These are phyloP conservation scores for Subacronicta megacephala DNA, from an alignment of 2,888 invertebrate species.

Conservation along the genomic window DNA sequence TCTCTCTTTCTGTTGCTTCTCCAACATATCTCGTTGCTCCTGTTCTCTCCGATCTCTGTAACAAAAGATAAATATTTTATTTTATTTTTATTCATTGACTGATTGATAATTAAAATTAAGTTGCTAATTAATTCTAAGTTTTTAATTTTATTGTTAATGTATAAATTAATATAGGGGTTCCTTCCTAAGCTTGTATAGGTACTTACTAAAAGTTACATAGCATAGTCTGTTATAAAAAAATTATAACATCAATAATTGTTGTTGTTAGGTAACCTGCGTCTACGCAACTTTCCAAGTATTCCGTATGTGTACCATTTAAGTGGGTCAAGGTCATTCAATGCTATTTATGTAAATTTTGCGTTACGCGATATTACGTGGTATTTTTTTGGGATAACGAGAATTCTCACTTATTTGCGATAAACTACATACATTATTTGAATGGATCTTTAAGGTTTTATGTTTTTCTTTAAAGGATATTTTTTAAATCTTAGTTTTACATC, in stretches of 20 bases:
- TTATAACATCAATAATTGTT: neutral
- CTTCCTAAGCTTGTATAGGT: too few relatives aligned
- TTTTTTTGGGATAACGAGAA: neutral
- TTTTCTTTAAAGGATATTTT: too few relatives aligned
- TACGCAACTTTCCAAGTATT: constrained; percentile 42
- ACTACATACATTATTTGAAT: too few relatives aligned
- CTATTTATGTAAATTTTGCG: constrained; percentile 23
- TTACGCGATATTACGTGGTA: neutral
- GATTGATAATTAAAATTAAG: too few relatives aligned
- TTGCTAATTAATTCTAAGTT: too few relatives aligned
- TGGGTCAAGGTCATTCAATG: constrained; percentile 69
- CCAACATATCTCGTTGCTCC: constrained; percentile 90
- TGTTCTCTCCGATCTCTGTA: constrained; percentile 86
- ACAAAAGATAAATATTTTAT: constrained; percentile 58
- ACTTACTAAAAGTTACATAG: neutral
- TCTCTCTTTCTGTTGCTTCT: constrained; percentile 92
- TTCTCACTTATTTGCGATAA: neutral
- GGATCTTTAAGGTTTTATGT: too few relatives aligned
- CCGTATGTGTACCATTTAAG: constrained; percentile 39
- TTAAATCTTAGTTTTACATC: too few relatives aligned
- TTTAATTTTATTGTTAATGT: too few relatives aligned
- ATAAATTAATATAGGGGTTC: too few relatives aligned
- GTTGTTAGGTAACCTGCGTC: constrained; percentile 42
- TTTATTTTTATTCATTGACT: neutral
- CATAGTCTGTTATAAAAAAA: neutral